Conservation (phyloP, 2,113 vertebrate species). For the Dryoscopus gambensis region DNA sequence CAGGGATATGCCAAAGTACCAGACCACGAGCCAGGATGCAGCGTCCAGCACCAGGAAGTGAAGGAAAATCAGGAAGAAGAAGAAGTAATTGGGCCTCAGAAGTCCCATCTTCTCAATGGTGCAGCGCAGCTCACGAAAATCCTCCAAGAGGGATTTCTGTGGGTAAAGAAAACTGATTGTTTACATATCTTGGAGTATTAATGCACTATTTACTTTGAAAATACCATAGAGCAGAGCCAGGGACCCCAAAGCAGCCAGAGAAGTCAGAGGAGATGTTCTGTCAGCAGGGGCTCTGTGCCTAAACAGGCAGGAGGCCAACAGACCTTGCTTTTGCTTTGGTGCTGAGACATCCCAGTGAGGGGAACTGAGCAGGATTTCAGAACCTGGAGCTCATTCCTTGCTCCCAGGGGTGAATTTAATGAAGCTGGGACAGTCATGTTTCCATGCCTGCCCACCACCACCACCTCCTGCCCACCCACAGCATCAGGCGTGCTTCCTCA, state of each 20-base stretch:
- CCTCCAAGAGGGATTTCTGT: conserved; percentile 68
- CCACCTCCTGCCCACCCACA: background rate
- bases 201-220: background rate
- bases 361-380: background rate
- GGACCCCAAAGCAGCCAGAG: background rate
- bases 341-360: background rate
- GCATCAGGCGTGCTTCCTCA: background rate
- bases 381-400: background rate
- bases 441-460: background rate
- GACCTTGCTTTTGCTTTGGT: background rate
- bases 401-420: background rate
- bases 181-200: too few relatives aligned
- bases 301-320: background rate
- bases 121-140: conserved; percentile 74
- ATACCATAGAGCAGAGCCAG: background rate
- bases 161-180: background rate
- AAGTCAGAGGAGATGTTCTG: background rate
- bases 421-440: background rate
- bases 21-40: conserved; percentile 68
- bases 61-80: conserved; percentile 69
- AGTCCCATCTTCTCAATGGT: conserved; percentile 70
- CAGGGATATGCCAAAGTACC: conserved; percentile 67
- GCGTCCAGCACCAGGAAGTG: conserved; percentile 73
- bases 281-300: background rate
- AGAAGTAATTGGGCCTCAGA: conserved; percentile 55